These are phyloP conservation scores for Mormyrus hasselquistii DNA, from an alignment of 2,797 vertebrate genomes.

Conservation along the genomic window DNA sequence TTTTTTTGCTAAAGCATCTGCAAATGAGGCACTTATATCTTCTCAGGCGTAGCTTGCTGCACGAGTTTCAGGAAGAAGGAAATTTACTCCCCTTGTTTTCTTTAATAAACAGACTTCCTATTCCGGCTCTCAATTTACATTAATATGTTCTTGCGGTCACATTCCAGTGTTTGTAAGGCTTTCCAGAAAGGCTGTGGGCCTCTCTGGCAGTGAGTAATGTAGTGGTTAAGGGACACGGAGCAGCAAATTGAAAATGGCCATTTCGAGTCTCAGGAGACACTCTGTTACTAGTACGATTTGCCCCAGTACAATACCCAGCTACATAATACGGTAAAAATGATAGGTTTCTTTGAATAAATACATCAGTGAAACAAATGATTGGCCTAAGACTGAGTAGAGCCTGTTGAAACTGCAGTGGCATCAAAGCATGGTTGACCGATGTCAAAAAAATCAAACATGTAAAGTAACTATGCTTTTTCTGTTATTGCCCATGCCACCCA, in stretches of 20 bases:
- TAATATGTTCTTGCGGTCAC: background rate
- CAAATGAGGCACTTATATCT: background rate
- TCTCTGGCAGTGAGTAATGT: background rate
- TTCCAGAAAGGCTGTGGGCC: background rate
- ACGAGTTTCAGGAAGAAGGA: background rate
- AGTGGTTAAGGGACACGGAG: background rate
- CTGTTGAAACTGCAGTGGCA: background rate
- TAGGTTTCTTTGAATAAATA: background rate
- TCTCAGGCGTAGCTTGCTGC: background rate
- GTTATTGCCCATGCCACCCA: background rate
- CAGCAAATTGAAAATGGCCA: background rate
- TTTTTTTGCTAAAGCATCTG: background rate
- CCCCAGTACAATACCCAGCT: background rate
- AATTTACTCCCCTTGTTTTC: background rate
- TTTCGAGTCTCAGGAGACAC: background rate
- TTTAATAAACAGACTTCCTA: constrained; percentile 8
- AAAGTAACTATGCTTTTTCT: background rate
- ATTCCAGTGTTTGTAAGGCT: background rate
- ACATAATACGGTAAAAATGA: background rate
- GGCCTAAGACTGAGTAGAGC: background rate
- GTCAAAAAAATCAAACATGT: background rate
- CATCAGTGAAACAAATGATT: background rate
- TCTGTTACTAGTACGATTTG: background rate
- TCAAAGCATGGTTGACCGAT: background rate
- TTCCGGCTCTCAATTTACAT: background rate